Evolutionary conservation across 1,140 invertebrate species (phyloP), one percentile per base, ranked within the genome.

Genomic region (Hetaerina americana): DNA sequence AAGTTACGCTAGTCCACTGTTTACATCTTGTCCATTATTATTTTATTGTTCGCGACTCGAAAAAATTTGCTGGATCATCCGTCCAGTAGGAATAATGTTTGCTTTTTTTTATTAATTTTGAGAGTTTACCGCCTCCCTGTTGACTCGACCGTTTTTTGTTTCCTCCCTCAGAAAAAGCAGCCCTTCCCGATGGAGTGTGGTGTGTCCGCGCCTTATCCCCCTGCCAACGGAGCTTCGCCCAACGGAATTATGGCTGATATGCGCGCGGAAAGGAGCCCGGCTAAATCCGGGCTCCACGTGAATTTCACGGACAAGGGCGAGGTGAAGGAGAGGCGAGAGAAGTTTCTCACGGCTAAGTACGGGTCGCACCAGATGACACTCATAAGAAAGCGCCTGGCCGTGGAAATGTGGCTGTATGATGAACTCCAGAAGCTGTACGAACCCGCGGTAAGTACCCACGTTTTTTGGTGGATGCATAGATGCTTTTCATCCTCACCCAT

Each of bases 401-500:
- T 97, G 10, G 96, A 98, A 83, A 96, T 97, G 92, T 97, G 95
- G 95, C 87, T 98, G 66, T 97, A 95, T 81, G 95, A 97, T 79
- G 91, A 96, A 81, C 85, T 98, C 72, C 92, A 95, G 80, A 91
- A 92, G 78, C 85, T 97, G 40, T 96, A 95, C 78, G 90, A 92
- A 76, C 86, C 88, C 73, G 85, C 88, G 80, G 91, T 93, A 79
- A 87, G 87, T 85, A 66, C 70, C 26, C 71, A 76, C 67, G 49
- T 70, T 72, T 12, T 28, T n/a, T n/a, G 26, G n/a, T n/a, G n/a
- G n/a, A n/a, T n/a, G n/a, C n/a, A n/a, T n/a, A n/a, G n/a, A n/a
- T n/a, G n/a, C n/a, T n/a, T n/a, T n/a, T n/a, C n/a, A n/a, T n/a
- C n/a, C n/a, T n/a, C n/a, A n/a, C n/a, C n/a, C n/a, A n/a, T n/a